Conservation (phyloP, 2,888 invertebrate species). For the Pasiphila rectangulata region DNA sequence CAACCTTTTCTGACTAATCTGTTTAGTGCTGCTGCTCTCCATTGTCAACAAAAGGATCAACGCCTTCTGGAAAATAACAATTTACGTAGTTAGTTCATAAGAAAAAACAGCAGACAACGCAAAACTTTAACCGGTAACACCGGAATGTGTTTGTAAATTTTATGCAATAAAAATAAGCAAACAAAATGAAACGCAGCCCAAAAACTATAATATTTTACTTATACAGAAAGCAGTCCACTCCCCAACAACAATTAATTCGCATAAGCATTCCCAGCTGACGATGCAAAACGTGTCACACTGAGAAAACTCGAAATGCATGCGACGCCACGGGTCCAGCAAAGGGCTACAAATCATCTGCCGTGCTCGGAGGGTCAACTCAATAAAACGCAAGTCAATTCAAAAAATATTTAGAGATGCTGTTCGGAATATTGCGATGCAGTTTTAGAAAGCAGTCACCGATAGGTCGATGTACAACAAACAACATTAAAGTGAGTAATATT, state of each 20-base stretch:
- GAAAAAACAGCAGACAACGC: too few species aligned
- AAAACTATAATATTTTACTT: too few species aligned
- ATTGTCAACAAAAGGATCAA: too few species aligned
- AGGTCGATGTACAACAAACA: not conserved
- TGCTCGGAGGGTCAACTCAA: slow-evolving; percentile 17
- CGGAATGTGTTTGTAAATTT: too few species aligned
- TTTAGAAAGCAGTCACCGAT: not conserved
- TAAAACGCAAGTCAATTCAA: slow-evolving; percentile 20
- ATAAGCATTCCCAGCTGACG: slow-evolving; percentile 17
- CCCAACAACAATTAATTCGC: slow-evolving; percentile 7
- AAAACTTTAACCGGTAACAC: too few species aligned
- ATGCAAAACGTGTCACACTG: slow-evolving; percentile 14
- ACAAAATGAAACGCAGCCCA: not conserved
- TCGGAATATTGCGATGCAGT: slow-evolving; percentile 5
- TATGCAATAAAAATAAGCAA: too few species aligned
- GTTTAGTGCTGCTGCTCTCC: too few species aligned
- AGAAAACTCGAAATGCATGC: slow-evolving; percentile 9
- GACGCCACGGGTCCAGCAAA: slow-evolving; percentile 1
- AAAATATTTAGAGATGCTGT: slow-evolving; percentile 14
- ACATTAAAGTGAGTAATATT: not conserved
- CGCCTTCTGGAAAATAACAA: too few species aligned
- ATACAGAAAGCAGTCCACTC: not conserved
- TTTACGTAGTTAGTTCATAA: too few species aligned
- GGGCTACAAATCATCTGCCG: slow-evolving; percentile 14
- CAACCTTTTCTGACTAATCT: too few species aligned